Evolutionary conservation across 1,140 invertebrate genomes (phyloP), one percentile per base, ranked within the genome.

Genomic region (Brachionus angularis): DNA sequence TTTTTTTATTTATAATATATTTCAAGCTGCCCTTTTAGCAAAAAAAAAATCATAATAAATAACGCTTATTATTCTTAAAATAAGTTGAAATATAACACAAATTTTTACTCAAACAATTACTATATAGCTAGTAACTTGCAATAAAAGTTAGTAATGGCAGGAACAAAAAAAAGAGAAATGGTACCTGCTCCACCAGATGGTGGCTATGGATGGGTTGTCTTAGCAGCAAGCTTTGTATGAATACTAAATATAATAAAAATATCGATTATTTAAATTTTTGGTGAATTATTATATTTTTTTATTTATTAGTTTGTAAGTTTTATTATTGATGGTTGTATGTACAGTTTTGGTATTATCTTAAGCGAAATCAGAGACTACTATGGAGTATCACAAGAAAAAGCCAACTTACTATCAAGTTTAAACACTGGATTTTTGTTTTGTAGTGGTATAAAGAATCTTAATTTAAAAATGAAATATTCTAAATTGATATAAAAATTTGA

Each of bases 321-420:
- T 33, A 71, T 71, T 18, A 52, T 71, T 46, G 67, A 52, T 55
- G 67, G 67, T 18, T 50, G 46, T 25, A 71, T 53, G 49, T 71
- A 52, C 25, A 33, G 29, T 10, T 25, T 71, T 18, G 67, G 67
- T 25, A 27, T 53, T 3, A 23, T 71, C 25, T 18, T 71, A 16
- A 34, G 47, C 2, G 46, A 53, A 14, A 36, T 71, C 10, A 55
- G 27, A 29, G 33, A 52, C 3, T 2, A 71, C 14, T 71, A 33
- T 31, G 34, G 29, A n/a, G 49, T 29, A 33, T 39, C 47, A 12
- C 46, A 46, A 52, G 49, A 53, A 10, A 52, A 50, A 33, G 34
- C 29, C 27, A 67, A 67, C 29, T 46, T 50, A 34, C 29, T 67
- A 5, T 16, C 29, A 4, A 67, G 62, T 34, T 67, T 67, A 18